phyloP scores from a whole-genome alignment of 1,140 invertebrate genomes.

The Octopus sinensis region DNA sequence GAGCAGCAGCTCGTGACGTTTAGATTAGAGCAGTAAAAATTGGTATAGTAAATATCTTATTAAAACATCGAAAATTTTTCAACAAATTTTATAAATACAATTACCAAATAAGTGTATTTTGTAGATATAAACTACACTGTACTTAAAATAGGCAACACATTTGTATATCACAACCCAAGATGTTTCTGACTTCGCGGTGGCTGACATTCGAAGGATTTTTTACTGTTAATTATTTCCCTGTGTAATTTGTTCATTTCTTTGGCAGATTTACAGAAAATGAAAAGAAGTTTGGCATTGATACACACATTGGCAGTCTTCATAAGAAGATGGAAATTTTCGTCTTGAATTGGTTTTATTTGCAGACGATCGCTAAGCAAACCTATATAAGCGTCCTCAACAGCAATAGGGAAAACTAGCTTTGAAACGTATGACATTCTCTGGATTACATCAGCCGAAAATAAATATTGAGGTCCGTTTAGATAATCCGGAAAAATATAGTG shows the following conservation, averaged over 20 bases:
- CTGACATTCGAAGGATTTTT: background rate
- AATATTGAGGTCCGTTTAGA: conserved; percentile 12
- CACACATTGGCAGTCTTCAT: background rate
- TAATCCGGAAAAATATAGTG: conserved; percentile 10
- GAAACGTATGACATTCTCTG: conserved; percentile 1
- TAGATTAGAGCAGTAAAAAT: too few species aligned
- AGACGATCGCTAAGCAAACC: background rate
- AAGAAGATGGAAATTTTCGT: conserved; percentile 16
- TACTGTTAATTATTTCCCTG: background rate
- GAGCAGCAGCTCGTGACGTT: too few species aligned
- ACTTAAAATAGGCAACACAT: too few species aligned
- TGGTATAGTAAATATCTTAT: too few species aligned
- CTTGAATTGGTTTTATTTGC: background rate
- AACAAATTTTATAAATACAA: too few species aligned
- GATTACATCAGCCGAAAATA: conserved; percentile 13
- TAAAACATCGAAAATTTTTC: too few species aligned
- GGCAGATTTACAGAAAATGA: background rate
- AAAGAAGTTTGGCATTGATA: conserved; percentile 3
- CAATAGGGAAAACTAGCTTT: conserved; percentile 1
- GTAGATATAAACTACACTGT: too few species aligned
- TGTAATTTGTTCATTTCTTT: conserved; percentile 1
- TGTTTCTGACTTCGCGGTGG: background rate
- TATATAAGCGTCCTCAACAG: conserved; percentile 19
- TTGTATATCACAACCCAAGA: background rate
- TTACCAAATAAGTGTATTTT: too few species aligned